phyloP scores from a whole-genome alignment of 2,797 vertebrate species.

The Simalia tracyae region DNA sequence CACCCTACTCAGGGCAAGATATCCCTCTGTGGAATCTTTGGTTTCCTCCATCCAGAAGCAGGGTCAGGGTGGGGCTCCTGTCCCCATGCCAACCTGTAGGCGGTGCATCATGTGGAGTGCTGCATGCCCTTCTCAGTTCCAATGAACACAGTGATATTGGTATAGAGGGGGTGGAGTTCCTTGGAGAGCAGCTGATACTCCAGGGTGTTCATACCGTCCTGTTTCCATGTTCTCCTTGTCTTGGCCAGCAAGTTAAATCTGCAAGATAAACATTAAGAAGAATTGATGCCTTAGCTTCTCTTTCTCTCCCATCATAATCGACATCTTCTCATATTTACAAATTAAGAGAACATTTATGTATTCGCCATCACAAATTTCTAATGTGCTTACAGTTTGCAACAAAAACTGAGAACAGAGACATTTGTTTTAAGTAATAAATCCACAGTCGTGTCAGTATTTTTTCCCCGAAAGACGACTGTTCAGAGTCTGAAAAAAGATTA shows the following conservation, averaged over 20 bases:
- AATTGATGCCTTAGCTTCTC: neutral
- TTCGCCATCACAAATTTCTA: neutral
- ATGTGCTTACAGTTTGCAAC: neutral
- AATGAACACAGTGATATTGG: constrained; percentile 83
- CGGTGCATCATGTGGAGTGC: constrained; percentile 9
- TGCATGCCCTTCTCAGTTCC: constrained; percentile 70
- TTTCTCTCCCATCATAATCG: fast-evolving
- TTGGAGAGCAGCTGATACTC: constrained; percentile 76
- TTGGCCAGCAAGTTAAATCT: constrained; percentile 84
- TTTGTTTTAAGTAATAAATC: neutral
- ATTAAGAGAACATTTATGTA: neutral
- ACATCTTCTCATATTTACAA: neutral
- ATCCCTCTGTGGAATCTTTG: constrained; percentile 21
- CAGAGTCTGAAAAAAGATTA: neutral
- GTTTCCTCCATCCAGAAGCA: neutral
- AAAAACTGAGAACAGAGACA: neutral
- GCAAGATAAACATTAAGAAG: neutral
- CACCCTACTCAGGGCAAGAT: neutral
- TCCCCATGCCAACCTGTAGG: neutral
- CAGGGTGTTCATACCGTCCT: constrained; percentile 77
- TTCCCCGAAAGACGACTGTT: neutral
- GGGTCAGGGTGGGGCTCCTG: neutral
- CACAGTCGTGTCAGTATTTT: too few species aligned
- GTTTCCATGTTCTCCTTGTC: constrained; percentile 76
- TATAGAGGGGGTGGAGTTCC: constrained; percentile 75